Conservation (phyloP, 2,888 invertebrate genomes). For the Rhamphomyia laevipes region DNA sequence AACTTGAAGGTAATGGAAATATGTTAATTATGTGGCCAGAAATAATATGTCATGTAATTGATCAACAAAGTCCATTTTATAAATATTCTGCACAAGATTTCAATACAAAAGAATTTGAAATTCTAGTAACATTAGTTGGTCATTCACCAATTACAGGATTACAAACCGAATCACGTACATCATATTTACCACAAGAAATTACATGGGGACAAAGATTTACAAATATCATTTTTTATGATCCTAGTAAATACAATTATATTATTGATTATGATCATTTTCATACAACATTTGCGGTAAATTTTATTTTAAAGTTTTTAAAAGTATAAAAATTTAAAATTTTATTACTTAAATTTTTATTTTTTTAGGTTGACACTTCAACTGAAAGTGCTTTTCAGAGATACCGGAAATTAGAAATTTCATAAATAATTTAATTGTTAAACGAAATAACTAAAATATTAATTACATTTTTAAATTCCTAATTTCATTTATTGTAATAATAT, state of each 20-base stretch:
- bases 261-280: constrained; percentile 35
- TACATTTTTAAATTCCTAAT: too few relatives aligned
- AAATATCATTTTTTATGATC: constrained; percentile 48
- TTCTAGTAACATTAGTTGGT: constrained; percentile 73
- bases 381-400: too few relatives aligned
- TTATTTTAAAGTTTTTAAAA: background rate
- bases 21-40: constrained; percentile 77
- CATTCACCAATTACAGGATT: constrained; percentile 65
- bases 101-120: constrained; percentile 60
- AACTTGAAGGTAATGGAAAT: constrained; percentile 47
- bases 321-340: too few relatives aligned
- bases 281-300: constrained; percentile 29
- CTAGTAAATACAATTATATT: constrained; percentile 45
- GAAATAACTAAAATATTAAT: too few relatives aligned
- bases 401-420: too few relatives aligned
- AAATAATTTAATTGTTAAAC: too few relatives aligned
- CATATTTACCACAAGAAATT: constrained; percentile 69
- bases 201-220: constrained; percentile 74
- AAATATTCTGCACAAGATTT: constrained; percentile 62
- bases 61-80: constrained; percentile 64
- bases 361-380: too few relatives aligned
- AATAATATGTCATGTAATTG: constrained; percentile 73
- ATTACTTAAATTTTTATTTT: too few relatives aligned
- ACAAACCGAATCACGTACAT: constrained; percentile 58
- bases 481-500: too few relatives aligned